phyloP scores from a whole-genome alignment of 2,797 vertebrate species.

The Poecilia picta region DNA sequence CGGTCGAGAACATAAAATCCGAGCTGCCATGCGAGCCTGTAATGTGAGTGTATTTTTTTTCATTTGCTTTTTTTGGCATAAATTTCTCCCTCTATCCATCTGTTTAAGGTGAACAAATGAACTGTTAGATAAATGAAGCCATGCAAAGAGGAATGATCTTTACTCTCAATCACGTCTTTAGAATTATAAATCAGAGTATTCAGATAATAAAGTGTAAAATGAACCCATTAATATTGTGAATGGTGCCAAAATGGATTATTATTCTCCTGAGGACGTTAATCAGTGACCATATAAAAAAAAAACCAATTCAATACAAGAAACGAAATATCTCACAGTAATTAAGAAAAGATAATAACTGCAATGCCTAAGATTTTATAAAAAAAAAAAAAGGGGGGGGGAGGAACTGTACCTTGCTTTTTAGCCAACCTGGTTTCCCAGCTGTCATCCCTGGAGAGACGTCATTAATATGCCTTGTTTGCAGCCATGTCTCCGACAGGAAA shows the following conservation, averaged over 20 bases:
- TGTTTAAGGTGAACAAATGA: conserved; percentile 14
- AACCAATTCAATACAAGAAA: not conserved
- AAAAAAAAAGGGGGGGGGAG: not conserved
- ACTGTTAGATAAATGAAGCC: conserved; percentile 31
- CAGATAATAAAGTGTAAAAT: conserved; percentile 59
- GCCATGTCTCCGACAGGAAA: conserved; percentile 62
- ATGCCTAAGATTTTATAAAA: not conserved
- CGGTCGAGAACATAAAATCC: not conserved
- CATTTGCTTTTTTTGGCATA: not conserved
- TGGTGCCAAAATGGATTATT: not conserved
- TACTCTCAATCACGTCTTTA: conserved; percentile 48
- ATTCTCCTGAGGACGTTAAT: not conserved
- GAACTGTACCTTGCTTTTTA: conserved; percentile 16
- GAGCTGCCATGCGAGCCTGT: not conserved
- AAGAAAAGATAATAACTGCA: not conserved
- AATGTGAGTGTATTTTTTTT: not conserved
- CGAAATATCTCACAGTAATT: not conserved
- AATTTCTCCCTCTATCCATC: not conserved
- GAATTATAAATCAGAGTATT: not conserved
- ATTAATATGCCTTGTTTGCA: conserved; percentile 72
- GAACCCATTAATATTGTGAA: conserved; percentile 34
- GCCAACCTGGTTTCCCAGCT: conserved; percentile 36
- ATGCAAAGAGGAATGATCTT: not conserved
- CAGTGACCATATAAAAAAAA: not conserved
- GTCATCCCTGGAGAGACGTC: conserved; percentile 44